Evolutionary conservation across 2,113 vertebrate genomes (phyloP).

Genomic region (Rhea pennata): DNA sequence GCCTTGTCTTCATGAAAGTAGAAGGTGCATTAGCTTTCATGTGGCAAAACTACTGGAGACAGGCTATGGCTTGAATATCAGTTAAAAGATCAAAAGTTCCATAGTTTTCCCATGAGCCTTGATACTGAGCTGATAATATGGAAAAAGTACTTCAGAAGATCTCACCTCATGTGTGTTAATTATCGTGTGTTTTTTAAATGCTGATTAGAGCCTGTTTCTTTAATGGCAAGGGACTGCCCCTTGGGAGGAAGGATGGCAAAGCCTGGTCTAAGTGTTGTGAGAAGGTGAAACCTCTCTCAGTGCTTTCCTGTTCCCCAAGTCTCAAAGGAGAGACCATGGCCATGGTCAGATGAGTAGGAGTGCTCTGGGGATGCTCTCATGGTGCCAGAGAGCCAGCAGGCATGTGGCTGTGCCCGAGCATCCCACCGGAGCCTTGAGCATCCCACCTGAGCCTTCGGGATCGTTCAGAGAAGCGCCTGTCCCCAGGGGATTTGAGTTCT

Average conservation of each 20-base stretch:
- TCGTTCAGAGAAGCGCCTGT: neutral
- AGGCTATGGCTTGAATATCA: neutral
- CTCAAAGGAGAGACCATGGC: neutral
- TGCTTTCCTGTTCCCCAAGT: neutral
- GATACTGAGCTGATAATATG: neutral
- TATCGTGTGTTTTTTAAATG: neutral
- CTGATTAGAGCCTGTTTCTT: slow-evolving; percentile 16
- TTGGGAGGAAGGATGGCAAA: neutral
- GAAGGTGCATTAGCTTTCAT: neutral
- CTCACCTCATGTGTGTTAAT: slow-evolving; percentile 41
- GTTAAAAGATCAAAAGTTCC: slow-evolving; percentile 54
- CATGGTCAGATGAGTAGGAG: neutral
- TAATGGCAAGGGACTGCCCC: neutral
- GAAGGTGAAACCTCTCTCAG: neutral
- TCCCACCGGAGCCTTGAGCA: neutral
- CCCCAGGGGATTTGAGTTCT: neutral
- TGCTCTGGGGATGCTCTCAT: neutral
- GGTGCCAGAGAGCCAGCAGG: neutral
- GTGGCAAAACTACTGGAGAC: neutral
- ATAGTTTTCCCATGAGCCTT: neutral
- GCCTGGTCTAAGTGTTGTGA: fast-evolving
- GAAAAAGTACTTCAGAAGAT: slow-evolving; percentile 14
- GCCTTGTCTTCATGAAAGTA: neutral
- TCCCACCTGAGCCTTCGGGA: neutral
- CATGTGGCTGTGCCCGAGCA: neutral